Evolutionary conservation across 2,888 invertebrate species (phyloP), one percentile per base, ranked within the genome.

Genomic region (Catocala fraxini): DNA sequence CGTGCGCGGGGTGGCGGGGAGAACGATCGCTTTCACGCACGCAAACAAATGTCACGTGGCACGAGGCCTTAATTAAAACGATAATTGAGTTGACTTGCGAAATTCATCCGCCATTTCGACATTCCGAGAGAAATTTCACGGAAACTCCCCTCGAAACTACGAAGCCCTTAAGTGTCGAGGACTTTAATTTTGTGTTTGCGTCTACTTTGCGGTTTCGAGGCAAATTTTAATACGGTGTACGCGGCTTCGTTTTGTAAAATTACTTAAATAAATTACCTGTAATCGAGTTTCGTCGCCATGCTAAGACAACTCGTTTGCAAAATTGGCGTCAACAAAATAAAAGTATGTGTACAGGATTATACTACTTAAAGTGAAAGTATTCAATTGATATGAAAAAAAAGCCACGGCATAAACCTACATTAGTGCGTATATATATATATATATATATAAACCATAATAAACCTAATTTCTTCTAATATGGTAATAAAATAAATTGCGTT

Each of bases 61-160:
- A 86, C 87, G 87, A 87, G 88, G 92, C 93, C 92, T 93, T 94
- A 93, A 94, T 94, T 94, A 94, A 94, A 94, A 94, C 93, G 93
- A 93, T 94, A 94, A 94, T 94, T 94, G 93, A 93, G 93, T 94
- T 93, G 93, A 94, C 93, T 93, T 91, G 92, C 88, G 92, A 93
- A 94, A 93, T 91, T 93, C 92, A 91, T 90, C 92, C 93, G 92
- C 92, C 93, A 91, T 93, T 93, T 92, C 91, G 89, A 90, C 91
- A 92, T 93, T 91, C 91, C 89, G 84, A 86, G 90, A 87, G 92
- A 90, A 93, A 91, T 90, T 93, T 92, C 90, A 88, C 87, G 87
- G 87, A 90, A 89, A 88, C 89, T 88, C 89, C 89, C 91, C 90
- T 89, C 83, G 85, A 87, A 92, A 93, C 90, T 92, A 91, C 91